phyloP scores from a whole-genome alignment of 2,797 vertebrate genomes.

The Jordanella pulchra region DNA sequence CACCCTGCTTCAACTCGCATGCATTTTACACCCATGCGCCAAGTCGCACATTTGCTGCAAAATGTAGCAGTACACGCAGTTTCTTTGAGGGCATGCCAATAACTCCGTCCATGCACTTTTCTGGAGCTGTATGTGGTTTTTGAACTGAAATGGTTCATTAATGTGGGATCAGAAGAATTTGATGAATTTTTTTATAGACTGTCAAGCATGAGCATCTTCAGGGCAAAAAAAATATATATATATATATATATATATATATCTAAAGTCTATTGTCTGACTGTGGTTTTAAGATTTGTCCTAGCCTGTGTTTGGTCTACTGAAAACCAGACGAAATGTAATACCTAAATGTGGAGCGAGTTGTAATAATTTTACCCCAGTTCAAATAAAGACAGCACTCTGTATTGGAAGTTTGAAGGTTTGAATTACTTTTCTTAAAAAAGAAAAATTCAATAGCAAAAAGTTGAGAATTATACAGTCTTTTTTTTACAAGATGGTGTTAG shows the following conservation, averaged over 20 bases:
- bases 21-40: slow-evolving; percentile 18
- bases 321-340: slow-evolving; percentile 24
- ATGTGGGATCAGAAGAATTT: slow-evolving; percentile 52
- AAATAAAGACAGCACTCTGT: slow-evolving; percentile 15
- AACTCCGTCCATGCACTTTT: slow-evolving; percentile 23
- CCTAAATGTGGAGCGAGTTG: slow-evolving; percentile 28
- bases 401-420: slow-evolving; percentile 18
- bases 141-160: slow-evolving; percentile 29
- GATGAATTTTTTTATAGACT: slow-evolving; percentile 34
- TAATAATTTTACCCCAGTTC: slow-evolving; percentile 8
- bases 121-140: slow-evolving; percentile 44
- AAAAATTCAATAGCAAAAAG: not conserved
- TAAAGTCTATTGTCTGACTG: slow-evolving; percentile 49
- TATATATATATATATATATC: too few species aligned
- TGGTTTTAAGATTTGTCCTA: slow-evolving; percentile 38
- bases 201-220: slow-evolving; percentile 30
- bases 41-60: slow-evolving; percentile 37
- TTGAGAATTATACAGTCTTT: slow-evolving; percentile 3
- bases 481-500: not conserved
- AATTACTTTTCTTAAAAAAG: slow-evolving; percentile 4
- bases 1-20: not conserved
- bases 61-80: slow-evolving; percentile 23
- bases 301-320: slow-evolving; percentile 34
- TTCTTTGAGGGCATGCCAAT: slow-evolving; percentile 39
- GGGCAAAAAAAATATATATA: slow-evolving; percentile 20